These are phyloP conservation scores for Tetramorium parvispinum DNA, from an alignment of 1,140 invertebrate genomes.

Conservation along the genomic window DNA sequence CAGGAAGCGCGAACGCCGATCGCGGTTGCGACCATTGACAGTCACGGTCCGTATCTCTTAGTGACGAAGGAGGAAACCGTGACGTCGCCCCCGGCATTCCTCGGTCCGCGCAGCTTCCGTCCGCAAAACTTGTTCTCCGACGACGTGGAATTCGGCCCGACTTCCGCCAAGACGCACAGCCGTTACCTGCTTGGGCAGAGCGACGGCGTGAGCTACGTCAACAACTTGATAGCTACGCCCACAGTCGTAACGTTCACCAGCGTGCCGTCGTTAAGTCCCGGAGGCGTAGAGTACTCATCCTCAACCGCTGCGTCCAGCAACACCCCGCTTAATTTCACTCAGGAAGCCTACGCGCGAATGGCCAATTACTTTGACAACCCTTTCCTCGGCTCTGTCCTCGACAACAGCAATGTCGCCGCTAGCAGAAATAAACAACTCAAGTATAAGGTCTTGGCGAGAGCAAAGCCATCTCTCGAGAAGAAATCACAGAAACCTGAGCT, in stretches of 20 bases:
- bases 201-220: neutral
- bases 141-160: neutral
- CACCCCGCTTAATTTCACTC: slow-evolving; percentile 31
- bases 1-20: slow-evolving; percentile 36
- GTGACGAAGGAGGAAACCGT: slow-evolving; percentile 5
- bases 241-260: slow-evolving; percentile 9
- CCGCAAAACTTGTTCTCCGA: slow-evolving; percentile 7
- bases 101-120: neutral
- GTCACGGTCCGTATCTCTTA: slow-evolving; percentile 56
- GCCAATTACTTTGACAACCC: slow-evolving; percentile 21
- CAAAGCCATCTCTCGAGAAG: neutral
- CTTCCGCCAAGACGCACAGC: neutral
- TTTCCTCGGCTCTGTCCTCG: slow-evolving; percentile 22
- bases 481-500: neutral
- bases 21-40: slow-evolving; percentile 34
- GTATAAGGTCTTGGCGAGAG: slow-evolving; percentile 60
- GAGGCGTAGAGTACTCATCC: neutral
- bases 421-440: slow-evolving; percentile 23
- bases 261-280: neutral
- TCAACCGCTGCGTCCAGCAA: neutral
- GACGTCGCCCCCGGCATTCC: slow-evolving; percentile 26
- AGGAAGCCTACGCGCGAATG: slow-evolving; percentile 21
- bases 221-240: neutral
- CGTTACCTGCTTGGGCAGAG: slow-evolving; percentile 7
- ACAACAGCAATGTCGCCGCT: slow-evolving; percentile 26